A percentile compares a stretch with the other conserved stretches of the same genome.
These are phyloP conservation scores for Syndactyla subalaris DNA, from an alignment of 2,797 vertebrate species.

Conservation along the genomic window DNA sequence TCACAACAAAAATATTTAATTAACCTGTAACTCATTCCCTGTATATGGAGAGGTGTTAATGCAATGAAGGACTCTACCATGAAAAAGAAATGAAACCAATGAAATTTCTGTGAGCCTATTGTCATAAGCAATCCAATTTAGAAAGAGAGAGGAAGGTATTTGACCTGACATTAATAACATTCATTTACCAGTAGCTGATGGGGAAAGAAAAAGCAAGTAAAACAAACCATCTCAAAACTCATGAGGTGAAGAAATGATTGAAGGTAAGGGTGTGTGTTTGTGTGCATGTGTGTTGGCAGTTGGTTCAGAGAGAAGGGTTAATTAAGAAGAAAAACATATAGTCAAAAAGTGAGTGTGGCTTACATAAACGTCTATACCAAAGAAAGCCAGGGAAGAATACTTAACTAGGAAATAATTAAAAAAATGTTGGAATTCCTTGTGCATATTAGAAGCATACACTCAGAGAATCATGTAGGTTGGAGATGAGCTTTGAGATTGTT, in stretches of 20 bases:
- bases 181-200: conserved; percentile 14
- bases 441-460: background rate
- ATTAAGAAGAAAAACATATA: background rate
- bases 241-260: background rate
- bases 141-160: conserved; percentile 10
- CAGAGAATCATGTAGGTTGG: background rate
- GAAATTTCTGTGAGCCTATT: conserved; percentile 28
- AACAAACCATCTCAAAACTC: background rate
- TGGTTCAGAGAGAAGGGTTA: background rate
- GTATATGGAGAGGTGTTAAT: conserved; percentile 14
- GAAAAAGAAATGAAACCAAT: conserved; percentile 51
- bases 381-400: background rate
- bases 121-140: conserved; percentile 40
- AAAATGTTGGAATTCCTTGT: background rate
- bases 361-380: background rate
- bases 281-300: background rate
- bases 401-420: background rate
- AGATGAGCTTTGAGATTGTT: background rate
- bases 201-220: background rate
- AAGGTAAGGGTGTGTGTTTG: background rate
- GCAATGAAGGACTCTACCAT: background rate
- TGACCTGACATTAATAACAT: conserved; percentile 26
- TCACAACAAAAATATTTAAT: conserved; percentile 43
- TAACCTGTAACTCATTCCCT: conserved; percentile 34
- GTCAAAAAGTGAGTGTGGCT: background rate